Conservation (phyloP, 2,113 vertebrate genomes). For the Naja naja region DNA sequence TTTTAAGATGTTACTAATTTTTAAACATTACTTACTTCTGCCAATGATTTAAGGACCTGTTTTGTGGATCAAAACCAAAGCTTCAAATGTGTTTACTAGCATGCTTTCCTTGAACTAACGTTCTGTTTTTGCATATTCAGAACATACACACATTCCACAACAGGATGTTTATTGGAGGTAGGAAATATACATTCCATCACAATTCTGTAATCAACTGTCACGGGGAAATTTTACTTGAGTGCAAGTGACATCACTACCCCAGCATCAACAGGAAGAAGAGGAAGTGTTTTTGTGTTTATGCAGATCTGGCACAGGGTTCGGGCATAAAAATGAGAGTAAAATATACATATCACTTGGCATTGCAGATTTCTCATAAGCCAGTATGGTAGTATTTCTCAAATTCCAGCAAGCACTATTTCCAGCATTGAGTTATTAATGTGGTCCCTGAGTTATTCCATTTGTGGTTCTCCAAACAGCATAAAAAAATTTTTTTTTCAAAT, state of each 20-base stretch:
- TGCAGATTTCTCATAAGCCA: constrained; percentile 32
- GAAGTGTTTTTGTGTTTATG: constrained; percentile 69
- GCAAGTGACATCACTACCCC: constrained; percentile 66
- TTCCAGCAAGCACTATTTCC: constrained; percentile 6
- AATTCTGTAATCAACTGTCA: constrained; percentile 60
- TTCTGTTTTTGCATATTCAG: constrained; percentile 60
- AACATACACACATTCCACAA: constrained; percentile 62
- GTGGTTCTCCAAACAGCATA: neutral
- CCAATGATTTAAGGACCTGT: constrained; percentile 54
- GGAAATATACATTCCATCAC: constrained; percentile 66
- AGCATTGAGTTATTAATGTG: constrained; percentile 13
- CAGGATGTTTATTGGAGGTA: constrained; percentile 70
- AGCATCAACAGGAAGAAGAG: constrained; percentile 71
- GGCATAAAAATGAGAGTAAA: constrained; percentile 59
- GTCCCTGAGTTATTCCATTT: neutral
- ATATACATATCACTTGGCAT: constrained; percentile 55
- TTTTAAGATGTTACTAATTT: constrained; percentile 47
- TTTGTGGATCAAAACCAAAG: constrained; percentile 47
- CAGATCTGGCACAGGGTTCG: constrained; percentile 48
- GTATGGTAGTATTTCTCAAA: constrained; percentile 8
- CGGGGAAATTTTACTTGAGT: constrained; percentile 69
- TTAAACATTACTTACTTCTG: constrained; percentile 48
- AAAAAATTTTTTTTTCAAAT: neutral
- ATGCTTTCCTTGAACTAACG: constrained; percentile 61
- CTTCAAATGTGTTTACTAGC: constrained; percentile 57